Evolutionary conservation across 2,797 vertebrate genomes (phyloP).

Genomic region (Sebastes hubbsi): DNA sequence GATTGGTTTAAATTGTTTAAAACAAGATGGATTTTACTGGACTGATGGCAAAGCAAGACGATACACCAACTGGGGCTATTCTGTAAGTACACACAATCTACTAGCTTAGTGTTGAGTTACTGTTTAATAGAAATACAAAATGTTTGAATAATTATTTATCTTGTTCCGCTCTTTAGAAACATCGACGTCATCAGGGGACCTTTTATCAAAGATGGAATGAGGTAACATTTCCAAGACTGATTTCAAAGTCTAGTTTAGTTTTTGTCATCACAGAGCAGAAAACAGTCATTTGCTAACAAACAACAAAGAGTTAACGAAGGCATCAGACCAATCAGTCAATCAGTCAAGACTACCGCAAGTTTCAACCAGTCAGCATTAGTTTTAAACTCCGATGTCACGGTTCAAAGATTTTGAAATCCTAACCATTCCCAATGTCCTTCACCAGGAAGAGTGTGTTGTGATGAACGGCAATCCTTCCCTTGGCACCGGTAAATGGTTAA

Average conservation of each 20-base stretch:
- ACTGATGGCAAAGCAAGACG: slow-evolving; percentile 85
- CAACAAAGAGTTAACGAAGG: not conserved
- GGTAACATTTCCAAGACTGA: slow-evolving; percentile 46
- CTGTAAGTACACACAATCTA: slow-evolving; percentile 43
- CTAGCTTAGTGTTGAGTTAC: not conserved
- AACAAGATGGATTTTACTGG: slow-evolving; percentile 87
- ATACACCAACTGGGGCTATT: slow-evolving; percentile 88
- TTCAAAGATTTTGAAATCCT: not conserved
- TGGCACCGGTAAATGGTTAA: slow-evolving; percentile 72
- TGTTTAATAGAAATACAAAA: not conserved
- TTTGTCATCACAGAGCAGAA: not conserved
- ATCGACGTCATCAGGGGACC: slow-evolving; percentile 23
- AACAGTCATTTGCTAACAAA: not conserved
- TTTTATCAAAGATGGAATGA: slow-evolving; percentile 73
- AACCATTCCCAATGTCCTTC: not conserved
- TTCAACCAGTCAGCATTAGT: not conserved
- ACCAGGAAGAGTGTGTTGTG: slow-evolving; percentile 67
- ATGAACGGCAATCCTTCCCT: slow-evolving; percentile 8
- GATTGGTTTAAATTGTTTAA: slow-evolving; percentile 90
- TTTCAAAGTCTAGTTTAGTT: not conserved
- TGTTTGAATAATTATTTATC: not conserved
- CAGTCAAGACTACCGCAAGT: not conserved
- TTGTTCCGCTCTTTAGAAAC: slow-evolving; percentile 45
- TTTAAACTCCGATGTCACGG: not conserved
- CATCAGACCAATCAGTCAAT: not conserved